Conservation (phyloP, 2,888 invertebrate species). For the Caenorhabditis sp. region DNA sequence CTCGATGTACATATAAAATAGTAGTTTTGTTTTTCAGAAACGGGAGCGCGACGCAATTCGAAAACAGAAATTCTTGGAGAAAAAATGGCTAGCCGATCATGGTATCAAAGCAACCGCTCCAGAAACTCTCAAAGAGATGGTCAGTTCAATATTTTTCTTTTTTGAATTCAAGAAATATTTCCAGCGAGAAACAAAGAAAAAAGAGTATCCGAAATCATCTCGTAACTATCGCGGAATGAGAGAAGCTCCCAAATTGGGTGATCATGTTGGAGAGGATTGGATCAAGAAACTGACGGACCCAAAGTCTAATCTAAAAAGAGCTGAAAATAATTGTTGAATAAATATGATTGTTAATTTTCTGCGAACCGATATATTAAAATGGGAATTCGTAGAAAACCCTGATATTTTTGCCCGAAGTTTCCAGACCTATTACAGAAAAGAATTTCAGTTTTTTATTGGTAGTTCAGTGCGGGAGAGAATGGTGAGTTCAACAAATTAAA, state of each 20-base stretch:
- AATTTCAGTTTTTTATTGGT: not conserved
- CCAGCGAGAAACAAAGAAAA: constrained; percentile 4
- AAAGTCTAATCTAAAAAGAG: constrained; percentile 15
- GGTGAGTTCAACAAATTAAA: not conserved
- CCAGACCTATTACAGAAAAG: too few species aligned
- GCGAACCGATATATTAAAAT: not conserved
- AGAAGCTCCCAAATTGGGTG: constrained; percentile 12
- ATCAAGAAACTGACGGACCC: constrained; percentile 29
- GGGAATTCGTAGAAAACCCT: not conserved
- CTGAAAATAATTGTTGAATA: not conserved
- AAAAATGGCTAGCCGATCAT: not conserved
- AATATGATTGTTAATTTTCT: not conserved
- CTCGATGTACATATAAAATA: too few species aligned
- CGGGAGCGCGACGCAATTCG: constrained; percentile 16
- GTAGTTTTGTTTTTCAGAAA: not conserved
- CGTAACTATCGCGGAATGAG: not conserved
- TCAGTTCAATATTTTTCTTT: too few species aligned
- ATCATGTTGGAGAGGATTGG: constrained; percentile 36
- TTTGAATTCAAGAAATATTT: not conserved
- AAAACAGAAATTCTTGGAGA: constrained; percentile 24
- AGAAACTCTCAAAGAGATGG: not conserved
- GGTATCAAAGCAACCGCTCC: not conserved
- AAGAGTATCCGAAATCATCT: constrained; percentile 4
- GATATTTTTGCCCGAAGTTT: too few species aligned
- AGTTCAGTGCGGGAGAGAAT: not conserved